Base-by-base conservation (phyloP, 2,888 invertebrate genomes). In the Prionchulus punctatus region DNA sequence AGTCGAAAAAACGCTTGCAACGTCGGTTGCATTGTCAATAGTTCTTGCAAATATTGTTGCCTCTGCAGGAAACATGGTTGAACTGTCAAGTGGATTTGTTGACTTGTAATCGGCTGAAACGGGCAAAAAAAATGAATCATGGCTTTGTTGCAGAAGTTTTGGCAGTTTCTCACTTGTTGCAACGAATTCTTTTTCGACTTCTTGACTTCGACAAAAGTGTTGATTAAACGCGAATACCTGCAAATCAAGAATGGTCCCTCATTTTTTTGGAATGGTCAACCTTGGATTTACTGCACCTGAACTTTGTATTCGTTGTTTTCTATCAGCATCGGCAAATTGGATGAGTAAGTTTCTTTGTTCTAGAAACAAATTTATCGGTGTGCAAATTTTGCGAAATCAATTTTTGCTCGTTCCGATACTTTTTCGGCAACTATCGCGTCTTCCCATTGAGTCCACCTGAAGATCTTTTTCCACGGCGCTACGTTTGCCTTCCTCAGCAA, bases 321-420 rank as follows among this genome's bases (percentile, higher is more conserved):
- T 7, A 7, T 47, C n/a, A 57, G n/a, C 15, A 58, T 43, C 15
- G 55, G 48, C 1, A 55, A 54, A 31, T 63, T 63, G 25, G 54
- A 43, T 27, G 60, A 60, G 25, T 62, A 60, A 52, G 62, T 62
- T n/a, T 50, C 59, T 63, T 26, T 59, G 61, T 15, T 60, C 59
- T 30, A 62, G 62, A 1, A 60, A 36, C 18, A n/a, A n/a, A n/a
- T n/a, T n/a, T n/a, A n/a, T n/a, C n/a, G n/a, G n/a, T n/a, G n/a
- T n/a, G n/a, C n/a, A n/a, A n/a, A n/a, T n/a, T n/a, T n/a, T n/a
- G n/a, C n/a, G n/a, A n/a, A n/a, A n/a, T n/a, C n/a, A n/a, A n/a
- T n/a, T n/a, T n/a, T n/a, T n/a, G n/a, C n/a, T n/a, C n/a, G n/a
- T n/a, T n/a, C n/a, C n/a, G 4, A 21, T 45, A 45, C 47, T 21